These are phyloP conservation scores for Caprella mutica DNA, from an alignment of 2,888 invertebrate genomes.

Conservation along the genomic window DNA sequence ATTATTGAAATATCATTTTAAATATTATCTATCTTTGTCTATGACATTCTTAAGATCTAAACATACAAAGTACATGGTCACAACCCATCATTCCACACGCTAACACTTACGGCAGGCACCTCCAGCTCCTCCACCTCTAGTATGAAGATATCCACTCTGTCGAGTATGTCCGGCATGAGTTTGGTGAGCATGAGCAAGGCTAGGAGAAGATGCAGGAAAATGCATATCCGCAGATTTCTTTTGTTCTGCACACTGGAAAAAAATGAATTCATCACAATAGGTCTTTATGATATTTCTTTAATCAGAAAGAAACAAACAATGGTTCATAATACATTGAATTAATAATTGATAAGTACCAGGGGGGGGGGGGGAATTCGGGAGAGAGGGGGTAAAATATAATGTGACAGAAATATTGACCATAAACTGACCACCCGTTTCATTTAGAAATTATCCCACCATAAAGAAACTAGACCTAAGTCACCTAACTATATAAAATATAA, in stretches of 20 bases:
- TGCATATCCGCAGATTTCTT: constrained; percentile 83
- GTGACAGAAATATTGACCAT: too few species aligned
- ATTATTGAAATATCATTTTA: constrained; percentile 1
- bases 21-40: background rate
- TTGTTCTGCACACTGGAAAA: constrained; percentile 86
- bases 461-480: too few species aligned
- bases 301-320: too few species aligned
- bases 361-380: too few species aligned
- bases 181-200: constrained; percentile 84
- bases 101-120: constrained; percentile 60
- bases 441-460: too few species aligned
- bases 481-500: too few species aligned
- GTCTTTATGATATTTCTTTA: too few species aligned
- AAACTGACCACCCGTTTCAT: too few species aligned
- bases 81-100: background rate
- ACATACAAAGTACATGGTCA: background rate
- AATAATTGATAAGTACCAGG: too few species aligned
- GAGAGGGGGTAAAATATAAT: too few species aligned
- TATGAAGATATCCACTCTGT: constrained; percentile 84
- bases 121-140: constrained; percentile 84
- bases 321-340: too few species aligned
- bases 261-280: constrained; percentile 35
- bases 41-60: too few species aligned
- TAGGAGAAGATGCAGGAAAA: constrained; percentile 81
- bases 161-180: constrained; percentile 78